These are phyloP conservation scores for Lutra lutra DNA, from an alignment of 2,797 vertebrate species.

Conservation along the genomic window DNA sequence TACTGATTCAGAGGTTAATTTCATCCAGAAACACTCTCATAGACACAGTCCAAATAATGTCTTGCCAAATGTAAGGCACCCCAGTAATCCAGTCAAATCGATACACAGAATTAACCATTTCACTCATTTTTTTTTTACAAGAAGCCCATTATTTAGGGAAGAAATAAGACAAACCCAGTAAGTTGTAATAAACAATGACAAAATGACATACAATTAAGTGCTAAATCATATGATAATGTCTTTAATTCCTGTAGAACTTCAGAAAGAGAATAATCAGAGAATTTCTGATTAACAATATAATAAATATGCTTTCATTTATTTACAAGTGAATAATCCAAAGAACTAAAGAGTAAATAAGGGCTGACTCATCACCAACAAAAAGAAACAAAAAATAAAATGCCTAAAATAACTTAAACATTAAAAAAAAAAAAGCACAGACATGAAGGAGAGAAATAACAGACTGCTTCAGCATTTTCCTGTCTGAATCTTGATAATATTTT, in stretches of 20 bases:
- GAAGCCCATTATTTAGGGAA: not conserved
- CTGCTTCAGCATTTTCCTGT: slow-evolving; percentile 7
- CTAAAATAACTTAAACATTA: slow-evolving; percentile 3
- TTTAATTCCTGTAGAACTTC: not conserved
- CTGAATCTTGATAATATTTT: slow-evolving; percentile 39
- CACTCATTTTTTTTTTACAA: not conserved
- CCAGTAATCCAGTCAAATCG: not conserved
- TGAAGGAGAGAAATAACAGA: slow-evolving; percentile 38
- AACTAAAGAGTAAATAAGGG: not conserved
- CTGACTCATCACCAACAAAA: not conserved
- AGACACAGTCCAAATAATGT: not conserved
- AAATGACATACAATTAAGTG: not conserved
- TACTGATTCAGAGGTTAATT: not conserved
- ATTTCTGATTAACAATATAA: not conserved
- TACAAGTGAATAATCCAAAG: not conserved
- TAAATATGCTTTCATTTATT: not conserved
- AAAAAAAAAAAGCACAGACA: not conserved
- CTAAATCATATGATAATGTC: not conserved
- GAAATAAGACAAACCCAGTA: slow-evolving; percentile 6
- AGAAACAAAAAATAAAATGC: not conserved
- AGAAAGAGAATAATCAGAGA: not conserved
- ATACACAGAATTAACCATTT: not conserved
- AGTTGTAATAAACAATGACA: not conserved
- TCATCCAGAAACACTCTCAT: not conserved
- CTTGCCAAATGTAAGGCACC: not conserved